Conservation (phyloP, 2,888 invertebrate species). For the Mythimna lalbum region DNA sequence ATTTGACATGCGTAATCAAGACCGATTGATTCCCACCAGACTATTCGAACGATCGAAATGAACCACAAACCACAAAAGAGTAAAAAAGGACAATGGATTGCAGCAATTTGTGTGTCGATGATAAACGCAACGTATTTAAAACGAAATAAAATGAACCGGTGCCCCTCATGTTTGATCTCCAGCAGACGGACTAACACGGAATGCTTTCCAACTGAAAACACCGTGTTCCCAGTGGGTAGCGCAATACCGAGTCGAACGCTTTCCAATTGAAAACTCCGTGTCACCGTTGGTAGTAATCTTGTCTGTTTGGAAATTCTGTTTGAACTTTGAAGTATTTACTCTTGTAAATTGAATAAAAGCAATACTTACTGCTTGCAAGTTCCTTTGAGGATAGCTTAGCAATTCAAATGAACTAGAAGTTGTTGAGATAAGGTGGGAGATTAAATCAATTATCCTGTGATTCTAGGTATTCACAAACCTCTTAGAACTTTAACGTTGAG, state of each 20-base stretch:
- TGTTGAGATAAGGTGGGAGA: constrained; percentile 24
- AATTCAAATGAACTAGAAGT: constrained; percentile 45
- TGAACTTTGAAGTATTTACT: constrained; percentile 38
- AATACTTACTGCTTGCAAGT: constrained; percentile 20
- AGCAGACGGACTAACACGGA: constrained; percentile 38
- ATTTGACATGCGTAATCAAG: constrained; percentile 45
- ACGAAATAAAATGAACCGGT: constrained; percentile 60
- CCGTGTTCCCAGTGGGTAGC: constrained; percentile 5
- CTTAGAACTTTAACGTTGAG: constrained; percentile 13
- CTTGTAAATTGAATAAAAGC: constrained; percentile 53
- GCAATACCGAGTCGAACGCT: constrained; percentile 14
- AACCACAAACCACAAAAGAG: constrained; percentile 30
- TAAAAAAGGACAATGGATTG: constrained; percentile 51
- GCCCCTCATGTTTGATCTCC: constrained; percentile 48
- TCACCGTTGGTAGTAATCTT: constrained; percentile 16
- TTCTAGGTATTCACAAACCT: constrained; percentile 27
- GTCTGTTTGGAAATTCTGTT: constrained; percentile 43
- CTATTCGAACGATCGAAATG: constrained; percentile 44
- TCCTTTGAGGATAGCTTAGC: constrained; percentile 33
- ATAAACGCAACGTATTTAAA: constrained; percentile 59
- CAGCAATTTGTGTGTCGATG: constrained; percentile 56
- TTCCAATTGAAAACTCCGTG: constrained; percentile 45
- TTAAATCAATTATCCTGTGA: constrained; percentile 41
- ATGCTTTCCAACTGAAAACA: constrained; percentile 47
- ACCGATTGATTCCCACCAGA: constrained; percentile 55